These are phyloP conservation scores for Mallotus villosus DNA, from an alignment of 2,797 vertebrate genomes.

Conservation along the genomic window DNA sequence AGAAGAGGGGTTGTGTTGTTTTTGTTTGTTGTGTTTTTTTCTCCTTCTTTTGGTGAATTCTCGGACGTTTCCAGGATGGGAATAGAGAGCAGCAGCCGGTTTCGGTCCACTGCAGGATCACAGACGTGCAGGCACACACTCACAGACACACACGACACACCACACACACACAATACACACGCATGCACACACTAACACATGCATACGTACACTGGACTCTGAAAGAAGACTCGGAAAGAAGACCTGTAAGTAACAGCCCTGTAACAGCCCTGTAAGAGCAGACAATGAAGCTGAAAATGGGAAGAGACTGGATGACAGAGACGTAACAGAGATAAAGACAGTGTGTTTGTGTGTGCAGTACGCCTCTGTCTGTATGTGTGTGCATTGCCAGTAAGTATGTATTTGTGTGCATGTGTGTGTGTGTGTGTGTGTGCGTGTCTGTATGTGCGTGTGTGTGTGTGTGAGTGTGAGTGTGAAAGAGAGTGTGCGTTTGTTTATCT, in stretches of 20 bases:
- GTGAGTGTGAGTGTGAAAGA: neutral
- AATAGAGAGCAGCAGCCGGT: conserved; percentile 4
- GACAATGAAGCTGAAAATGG: neutral
- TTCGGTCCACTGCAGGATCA: neutral
- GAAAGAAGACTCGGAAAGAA: neutral
- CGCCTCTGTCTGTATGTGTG: neutral
- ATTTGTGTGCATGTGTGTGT: neutral
- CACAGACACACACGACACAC: no score
- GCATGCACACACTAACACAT: no score
- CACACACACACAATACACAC: no score
- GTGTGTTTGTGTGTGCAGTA: neutral
- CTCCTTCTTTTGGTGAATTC: conserved; percentile 14
- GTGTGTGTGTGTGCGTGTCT: neutral
- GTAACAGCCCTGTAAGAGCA: neutral
- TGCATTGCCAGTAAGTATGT: neutral
- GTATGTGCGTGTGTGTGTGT: no score
- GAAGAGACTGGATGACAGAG: neutral
- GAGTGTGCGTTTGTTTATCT: no score
- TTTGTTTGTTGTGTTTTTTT: no score
- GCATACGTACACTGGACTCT: neutral
- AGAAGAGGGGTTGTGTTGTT: conserved; percentile 13
- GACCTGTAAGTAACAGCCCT: neutral
- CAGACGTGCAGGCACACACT: no score
- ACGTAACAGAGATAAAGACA: neutral
- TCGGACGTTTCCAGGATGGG: conserved; percentile 19